These are phyloP conservation scores for Brienomyrus longianalis DNA, from an alignment of 2,113 vertebrate genomes.

Conservation along the genomic window DNA sequence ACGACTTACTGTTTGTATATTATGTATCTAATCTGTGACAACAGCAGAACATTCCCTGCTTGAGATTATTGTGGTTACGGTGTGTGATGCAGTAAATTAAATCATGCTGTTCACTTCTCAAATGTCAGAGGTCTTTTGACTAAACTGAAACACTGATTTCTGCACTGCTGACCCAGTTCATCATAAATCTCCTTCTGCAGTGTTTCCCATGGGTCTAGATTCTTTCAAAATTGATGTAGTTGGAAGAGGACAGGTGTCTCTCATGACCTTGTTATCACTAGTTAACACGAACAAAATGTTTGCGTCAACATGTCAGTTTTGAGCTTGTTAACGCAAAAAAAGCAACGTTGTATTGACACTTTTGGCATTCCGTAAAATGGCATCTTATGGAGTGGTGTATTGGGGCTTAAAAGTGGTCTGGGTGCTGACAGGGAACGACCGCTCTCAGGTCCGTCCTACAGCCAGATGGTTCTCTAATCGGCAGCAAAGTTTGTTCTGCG, in stretches of 20 bases:
- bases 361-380: too few relatives aligned
- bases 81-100: not conserved
- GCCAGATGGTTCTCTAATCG: not conserved
- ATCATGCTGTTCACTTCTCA: not conserved
- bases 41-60: not conserved
- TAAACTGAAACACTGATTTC: not conserved
- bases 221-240: not conserved
- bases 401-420: too few relatives aligned
- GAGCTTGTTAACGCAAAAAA: too few relatives aligned
- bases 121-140: not conserved
- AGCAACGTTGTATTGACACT: too few relatives aligned
- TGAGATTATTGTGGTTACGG: not conserved
- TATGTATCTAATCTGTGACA: not conserved
- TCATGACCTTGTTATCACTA: not conserved
- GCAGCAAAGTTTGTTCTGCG: not conserved
- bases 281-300: too few relatives aligned
- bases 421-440: too few relatives aligned
- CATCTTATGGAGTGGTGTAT: too few relatives aligned
- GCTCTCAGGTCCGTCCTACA: too few relatives aligned
- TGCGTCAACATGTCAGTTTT: too few relatives aligned
- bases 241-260: not conserved
- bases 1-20: not conserved
- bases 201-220: not conserved
- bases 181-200: not conserved
- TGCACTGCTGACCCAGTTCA: not conserved